Base-by-base conservation (phyloP, 2,888 invertebrate species). In the Cheilosia vernalis region DNA sequence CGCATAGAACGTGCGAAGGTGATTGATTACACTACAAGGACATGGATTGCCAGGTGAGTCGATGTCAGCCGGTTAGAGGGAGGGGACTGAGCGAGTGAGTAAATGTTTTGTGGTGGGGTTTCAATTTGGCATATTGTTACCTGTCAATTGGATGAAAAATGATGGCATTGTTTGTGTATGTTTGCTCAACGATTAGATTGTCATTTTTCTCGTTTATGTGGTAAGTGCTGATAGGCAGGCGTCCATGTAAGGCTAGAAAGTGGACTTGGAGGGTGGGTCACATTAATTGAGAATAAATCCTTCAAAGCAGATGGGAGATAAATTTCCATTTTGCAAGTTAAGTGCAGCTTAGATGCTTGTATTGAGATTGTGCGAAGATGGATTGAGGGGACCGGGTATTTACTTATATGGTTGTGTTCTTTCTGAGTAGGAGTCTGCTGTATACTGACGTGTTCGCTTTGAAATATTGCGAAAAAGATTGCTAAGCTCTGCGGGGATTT, bases 41-140 rank as follows among this genome's bases (percentile, higher is more conserved):
- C 94, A 17, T 95, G 95, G 94, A 92, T 93, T 86, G 93, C 94
- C 70, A 94, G 93, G 95, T 95, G 91, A 89, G 85, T 70, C 55
- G 66, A 53, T 79, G 74, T 85, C 73, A 67, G 66, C 56, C 9
- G 33, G 30, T 2, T 0, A 2, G 27, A 9, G 2, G 9, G 2
- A 7, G 58, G 67, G 9, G 37, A 15, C 47, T 67, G 37, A 33
- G 40, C 67, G 61, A 56, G 49, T 40, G 55, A 56, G 47, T 60
- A 66, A 51, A 56, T 74, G 74, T 79, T 33, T 37, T 86, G 85
- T 76, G 78, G 80, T 87, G 73, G 78, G 81, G 86, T 87, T 88
- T 88, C 87, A 88, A 88, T 88, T 88, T 88, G 88, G 87, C 88
- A 87, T 88, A 88, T 88, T 88, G 88, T 88, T 87, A 87, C 81